Percentiles rank a stretch among this genome's conserved stretches.
phyloP scores from a whole-genome alignment of 2,113 vertebrate species.

The Anhinga rufa region DNA sequence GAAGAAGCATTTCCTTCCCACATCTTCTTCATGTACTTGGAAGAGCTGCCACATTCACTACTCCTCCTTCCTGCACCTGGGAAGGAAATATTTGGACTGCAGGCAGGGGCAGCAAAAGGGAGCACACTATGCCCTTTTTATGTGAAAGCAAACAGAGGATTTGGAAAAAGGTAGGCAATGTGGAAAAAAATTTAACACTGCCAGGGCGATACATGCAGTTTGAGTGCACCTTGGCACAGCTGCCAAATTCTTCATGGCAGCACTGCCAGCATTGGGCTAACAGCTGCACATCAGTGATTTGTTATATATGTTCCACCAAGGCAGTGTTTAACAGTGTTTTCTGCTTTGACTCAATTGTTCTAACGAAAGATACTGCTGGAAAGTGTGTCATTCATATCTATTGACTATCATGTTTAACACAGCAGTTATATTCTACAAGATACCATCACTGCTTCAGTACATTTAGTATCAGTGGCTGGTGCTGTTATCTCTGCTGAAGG shows the following conservation, averaged over 20 bases:
- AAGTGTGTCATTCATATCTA: not conserved
- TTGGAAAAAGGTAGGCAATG: not conserved
- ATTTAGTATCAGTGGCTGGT: not conserved
- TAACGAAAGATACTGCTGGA: not conserved
- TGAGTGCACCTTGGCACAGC: not conserved
- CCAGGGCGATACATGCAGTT: not conserved
- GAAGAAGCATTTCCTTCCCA: not conserved
- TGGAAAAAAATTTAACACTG: not conserved
- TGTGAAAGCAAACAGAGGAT: not conserved
- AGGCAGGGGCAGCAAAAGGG: not conserved
- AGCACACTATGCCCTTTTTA: not conserved
- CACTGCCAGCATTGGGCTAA: fast-evolving
- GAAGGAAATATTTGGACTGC: not conserved
- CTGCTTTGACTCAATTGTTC: not conserved
- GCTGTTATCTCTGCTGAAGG: not conserved
- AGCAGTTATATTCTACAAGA: not conserved
- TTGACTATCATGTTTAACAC: not conserved
- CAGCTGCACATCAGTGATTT: not conserved
- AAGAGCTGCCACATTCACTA: not conserved
- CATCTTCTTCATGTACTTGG: not conserved
- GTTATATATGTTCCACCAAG: not conserved
- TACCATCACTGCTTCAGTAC: not conserved
- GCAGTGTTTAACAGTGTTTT: not conserved
- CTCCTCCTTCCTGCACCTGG: not conserved
- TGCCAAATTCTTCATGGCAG: not conserved